Base-by-base conservation (phyloP, 1,140 invertebrate species). In the Pogonomyrmex barbatus region DNA sequence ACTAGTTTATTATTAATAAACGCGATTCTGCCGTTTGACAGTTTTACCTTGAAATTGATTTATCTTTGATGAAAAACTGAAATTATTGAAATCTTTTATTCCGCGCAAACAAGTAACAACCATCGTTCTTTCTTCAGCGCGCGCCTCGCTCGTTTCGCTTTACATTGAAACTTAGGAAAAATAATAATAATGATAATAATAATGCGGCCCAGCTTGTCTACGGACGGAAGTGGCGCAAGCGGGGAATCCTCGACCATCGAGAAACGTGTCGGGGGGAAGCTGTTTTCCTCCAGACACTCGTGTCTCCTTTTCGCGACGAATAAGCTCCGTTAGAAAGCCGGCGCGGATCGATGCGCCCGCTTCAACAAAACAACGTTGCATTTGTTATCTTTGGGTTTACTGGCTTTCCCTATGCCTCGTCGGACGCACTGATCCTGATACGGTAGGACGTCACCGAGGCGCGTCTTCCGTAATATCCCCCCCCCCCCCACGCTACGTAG, bases 361-460 rank as follows among this genome's bases (percentile, higher is more conserved):
- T 24, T 24, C 24, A 86, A 88, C 83, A 87, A 89, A 24, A 88
- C 81, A 88, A 91, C 86, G 81, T 65, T 81, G 90, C 60, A 85
- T 76, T 65, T 73, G 85, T 92, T 93, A 92, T 92, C 90, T 90
- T 89, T 87, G 89, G 87, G 88, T 82, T 92, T 91, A 89, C 71
- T 45, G 63, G 50, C 47, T 70, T 56, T 88, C 76, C 65, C 78
- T 83, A 88, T 75, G 87, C 63, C 75, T 91, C 82, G 87, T 88
- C 89, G 91, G 42, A 58, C 75, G 76, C 62, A 75, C 88, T 90
- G 89, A 92, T 91, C 87, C 87, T 85, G 88, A 92, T 82, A 67
- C 84, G 84, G 45, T 58, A 33, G 76, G 73, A 91, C 71, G 75
- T 87, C 82, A 78, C 39, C 39, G 76, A 65, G 50, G 68, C 70